A percentile compares a stretch with the other conserved stretches of the same genome.
Evolutionary conservation across 2,797 vertebrate species (phyloP).

Genomic region (Hemitrygon akajei): DNA sequence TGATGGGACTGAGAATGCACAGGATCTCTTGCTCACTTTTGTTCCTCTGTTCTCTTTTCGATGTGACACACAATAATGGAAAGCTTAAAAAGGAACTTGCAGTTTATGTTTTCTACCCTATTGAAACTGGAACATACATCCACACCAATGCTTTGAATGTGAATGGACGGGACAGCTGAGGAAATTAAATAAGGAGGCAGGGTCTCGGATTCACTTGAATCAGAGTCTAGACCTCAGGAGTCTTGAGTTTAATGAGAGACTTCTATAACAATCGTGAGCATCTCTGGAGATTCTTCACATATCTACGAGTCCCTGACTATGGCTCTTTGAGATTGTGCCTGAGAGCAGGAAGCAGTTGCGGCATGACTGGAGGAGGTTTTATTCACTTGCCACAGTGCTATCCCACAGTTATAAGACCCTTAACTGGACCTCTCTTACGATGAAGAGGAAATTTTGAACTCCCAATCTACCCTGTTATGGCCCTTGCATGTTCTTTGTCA

Average conservation of each 20-base stretch:
- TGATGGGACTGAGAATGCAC: not conserved
- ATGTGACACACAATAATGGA: not conserved
- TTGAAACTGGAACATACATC: not conserved
- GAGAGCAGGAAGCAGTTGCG: not conserved
- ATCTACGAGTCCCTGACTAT: too few species aligned
- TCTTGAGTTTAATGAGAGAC: not conserved
- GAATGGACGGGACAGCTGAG: not conserved
- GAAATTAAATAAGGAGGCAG: not conserved
- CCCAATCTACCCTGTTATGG: too few species aligned
- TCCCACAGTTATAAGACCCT: not conserved
- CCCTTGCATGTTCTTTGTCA: too few species aligned
- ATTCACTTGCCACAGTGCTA: not conserved
- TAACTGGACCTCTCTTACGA: too few species aligned
- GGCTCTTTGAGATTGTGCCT: not conserved
- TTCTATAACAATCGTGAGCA: not conserved
- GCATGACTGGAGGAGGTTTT: not conserved
- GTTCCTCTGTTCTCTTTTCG: not conserved
- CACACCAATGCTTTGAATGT: not conserved
- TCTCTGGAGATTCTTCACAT: too few species aligned
- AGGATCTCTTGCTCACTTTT: not conserved
- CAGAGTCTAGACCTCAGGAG: not conserved
- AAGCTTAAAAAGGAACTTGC: not conserved
- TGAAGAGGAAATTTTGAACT: too few species aligned
- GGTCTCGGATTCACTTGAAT: not conserved
- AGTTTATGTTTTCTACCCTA: not conserved